Evolutionary conservation across 2,797 vertebrate species (phyloP).

Genomic region (Crocidura indochinensis): DNA sequence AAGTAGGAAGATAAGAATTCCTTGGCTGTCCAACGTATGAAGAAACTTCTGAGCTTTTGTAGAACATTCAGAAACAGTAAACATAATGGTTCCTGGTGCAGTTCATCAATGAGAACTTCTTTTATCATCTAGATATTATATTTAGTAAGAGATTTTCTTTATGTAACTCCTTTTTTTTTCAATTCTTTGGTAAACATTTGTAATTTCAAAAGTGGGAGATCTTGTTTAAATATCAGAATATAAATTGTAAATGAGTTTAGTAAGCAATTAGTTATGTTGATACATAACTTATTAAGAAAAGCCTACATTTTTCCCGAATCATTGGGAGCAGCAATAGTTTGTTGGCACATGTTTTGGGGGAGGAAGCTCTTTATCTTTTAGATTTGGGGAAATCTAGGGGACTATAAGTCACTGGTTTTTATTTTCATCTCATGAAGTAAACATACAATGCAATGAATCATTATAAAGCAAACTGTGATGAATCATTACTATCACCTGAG

Average conservation of each 20-base stretch:
- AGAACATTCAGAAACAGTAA: conserved; percentile 41
- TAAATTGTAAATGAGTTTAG: conserved; percentile 61
- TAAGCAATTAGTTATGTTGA: not conserved
- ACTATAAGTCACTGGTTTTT: not conserved
- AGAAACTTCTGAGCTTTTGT: not conserved
- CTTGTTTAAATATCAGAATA: conserved; percentile 60
- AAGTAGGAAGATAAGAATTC: not conserved
- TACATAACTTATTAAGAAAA: conserved; percentile 43
- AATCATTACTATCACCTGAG: not conserved
- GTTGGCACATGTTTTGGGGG: not conserved
- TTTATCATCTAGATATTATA: not conserved
- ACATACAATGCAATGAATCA: conserved; percentile 4
- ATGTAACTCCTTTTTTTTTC: not conserved
- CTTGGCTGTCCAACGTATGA: not conserved
- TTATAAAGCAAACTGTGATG: conserved; percentile 31
- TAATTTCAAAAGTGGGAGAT: conserved; percentile 44
- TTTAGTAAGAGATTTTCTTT: conserved; percentile 21
- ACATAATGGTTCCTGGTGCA: not conserved
- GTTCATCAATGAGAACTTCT: not conserved
- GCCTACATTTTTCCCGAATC: conserved; percentile 22
- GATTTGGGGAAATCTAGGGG: no score
- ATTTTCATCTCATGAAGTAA: conserved; percentile 52
- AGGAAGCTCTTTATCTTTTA: no score
- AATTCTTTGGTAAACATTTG: conserved; percentile 41
- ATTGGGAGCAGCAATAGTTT: not conserved